phyloP scores from a whole-genome alignment of 2,797 vertebrate species.

The Etheostoma nigrum region DNA sequence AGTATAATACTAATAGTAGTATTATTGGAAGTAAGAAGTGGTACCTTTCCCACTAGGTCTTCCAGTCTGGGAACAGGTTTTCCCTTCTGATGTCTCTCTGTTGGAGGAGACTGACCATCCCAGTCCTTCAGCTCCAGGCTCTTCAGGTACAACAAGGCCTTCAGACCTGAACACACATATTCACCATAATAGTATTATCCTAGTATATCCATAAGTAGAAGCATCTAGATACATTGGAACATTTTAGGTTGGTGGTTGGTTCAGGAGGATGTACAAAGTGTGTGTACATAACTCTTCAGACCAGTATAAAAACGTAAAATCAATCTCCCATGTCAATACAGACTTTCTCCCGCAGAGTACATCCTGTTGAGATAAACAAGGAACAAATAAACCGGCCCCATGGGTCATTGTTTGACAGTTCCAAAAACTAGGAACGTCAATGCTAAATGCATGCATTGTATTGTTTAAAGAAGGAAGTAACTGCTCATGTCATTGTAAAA shows the following conservation, averaged over 20 bases:
- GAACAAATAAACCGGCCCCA: neutral
- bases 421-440: neutral
- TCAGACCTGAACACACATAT: slow-evolving; percentile 66
- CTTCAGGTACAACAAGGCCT: slow-evolving; percentile 89
- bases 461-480: neutral
- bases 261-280: neutral
- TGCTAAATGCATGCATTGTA: neutral
- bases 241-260: neutral
- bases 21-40: neutral
- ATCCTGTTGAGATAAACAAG: neutral
- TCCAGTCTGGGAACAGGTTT: slow-evolving; percentile 86
- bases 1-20: neutral
- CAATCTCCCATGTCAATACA: neutral
- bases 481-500: neutral
- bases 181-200: neutral
- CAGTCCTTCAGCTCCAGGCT: slow-evolving; percentile 89
- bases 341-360: neutral
- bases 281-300: neutral
- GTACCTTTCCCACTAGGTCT: slow-evolving; percentile 88
- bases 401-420: neutral
- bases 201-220: neutral
- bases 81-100: slow-evolving; percentile 88
- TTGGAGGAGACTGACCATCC: slow-evolving; percentile 92
- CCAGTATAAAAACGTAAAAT: neutral
- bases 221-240: neutral